Evolutionary conservation across 2,888 invertebrate genomes (phyloP), one percentile per base, ranked within the genome.

Genomic region (Pyrocoelia pectoralis): DNA sequence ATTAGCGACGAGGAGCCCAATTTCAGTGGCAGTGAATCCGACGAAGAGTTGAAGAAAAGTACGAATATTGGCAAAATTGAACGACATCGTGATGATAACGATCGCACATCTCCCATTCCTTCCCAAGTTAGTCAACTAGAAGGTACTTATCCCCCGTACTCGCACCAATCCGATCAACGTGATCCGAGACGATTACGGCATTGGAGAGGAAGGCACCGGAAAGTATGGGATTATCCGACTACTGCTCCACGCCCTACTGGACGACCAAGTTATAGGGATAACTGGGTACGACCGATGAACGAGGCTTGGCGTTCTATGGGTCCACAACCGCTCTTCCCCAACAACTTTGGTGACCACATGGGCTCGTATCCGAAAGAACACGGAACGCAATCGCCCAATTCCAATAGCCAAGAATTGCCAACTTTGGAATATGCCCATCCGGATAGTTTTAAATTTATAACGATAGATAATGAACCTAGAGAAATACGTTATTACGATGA

Each of bases 401-500:
- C 53, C 28, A 53, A 50, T 61, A 60, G 19, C 14, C 61, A 56
- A 49, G 69, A 65, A 15, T 15, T 57, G 38, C 54, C 61, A 1
- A 76, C 83, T 10, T 71, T 87, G 15, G 85, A 87, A 51, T 84
- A 85, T 68, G 86, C 87, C 10, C 83, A 86, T 69, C 84, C 85
- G 56, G 92, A 93, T 75, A 87, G 91, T 0, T 89, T 91, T 70
- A 90, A 90, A 71, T 89, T 90, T 3, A 93, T 95, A 29, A 89
- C 89, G 62, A 94, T 97, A 46, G 95, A 95, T 77, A 90, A 90
- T 0, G 82, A 89, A 13, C 88, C 91, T 0, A 86, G 93, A 69
- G 94, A 94, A 76, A 92, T 95, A 48, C 83, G 95, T 14, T 94
- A 93, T 74, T 95, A 97, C 74, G 94, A 92, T 14, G 90, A 93